Evolutionary conservation across 2,888 invertebrate genomes (phyloP), one percentile per base, ranked within the genome.

Genomic region (Vanessa cardui): DNA sequence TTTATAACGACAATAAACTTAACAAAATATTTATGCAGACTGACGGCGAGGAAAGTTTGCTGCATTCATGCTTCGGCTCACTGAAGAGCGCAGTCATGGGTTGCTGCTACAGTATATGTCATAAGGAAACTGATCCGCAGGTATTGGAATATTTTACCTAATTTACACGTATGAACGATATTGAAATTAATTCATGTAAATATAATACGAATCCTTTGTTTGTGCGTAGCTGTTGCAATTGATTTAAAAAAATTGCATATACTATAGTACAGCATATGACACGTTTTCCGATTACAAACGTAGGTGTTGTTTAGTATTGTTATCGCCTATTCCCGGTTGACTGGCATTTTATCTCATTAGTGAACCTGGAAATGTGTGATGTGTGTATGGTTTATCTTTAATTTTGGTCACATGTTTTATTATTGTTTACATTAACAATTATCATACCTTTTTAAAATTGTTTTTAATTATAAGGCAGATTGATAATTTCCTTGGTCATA

Each of bases 51-150:
- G 89, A 89, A 77, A 83, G 81, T 76, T 76, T 86, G 79, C 79
- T 91, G 87, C 90, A 90, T 88, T 91, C 91, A 89, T 92, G 92
- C 87, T 92, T 91, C 87, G 86, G 87, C 77, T 89, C 90, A 69
- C 77, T 92, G 72, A 92, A 87, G 81, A 90, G 73, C 77, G 88
- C 90, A 81, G 89, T 90, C 82, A 95, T 95, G 95, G 95, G 95
- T 78, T 95, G 95, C 86, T 96, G 95, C 85, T 95, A 95, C 85
- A 95, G 95, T 87, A 94, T 95, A 79, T 96, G 96, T 83, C 95
- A 95, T 80, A 95, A 96, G 86, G 95, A 95, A 81, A 93, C 89
- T 72, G 94, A 95, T 75, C 93, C 94, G 69, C 95, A 96, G 95
- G 96, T 96, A 93, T 79, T 75, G 49, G 58, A 70, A 67, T 52